Conservation (phyloP, 1,140 invertebrate species). For the Nephila pilipes region DNA sequence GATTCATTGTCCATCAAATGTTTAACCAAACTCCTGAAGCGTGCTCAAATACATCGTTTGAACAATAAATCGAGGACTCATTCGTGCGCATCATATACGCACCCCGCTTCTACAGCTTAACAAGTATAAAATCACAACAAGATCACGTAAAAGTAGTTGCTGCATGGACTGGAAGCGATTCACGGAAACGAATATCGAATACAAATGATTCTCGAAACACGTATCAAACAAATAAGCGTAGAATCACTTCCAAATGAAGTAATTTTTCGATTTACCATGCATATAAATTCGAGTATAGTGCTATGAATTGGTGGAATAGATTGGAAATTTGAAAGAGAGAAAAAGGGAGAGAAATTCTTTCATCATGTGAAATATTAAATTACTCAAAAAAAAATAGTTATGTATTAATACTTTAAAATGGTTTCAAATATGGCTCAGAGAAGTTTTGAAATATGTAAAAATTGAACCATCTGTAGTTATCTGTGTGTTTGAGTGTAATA, state of each 20-base stretch:
- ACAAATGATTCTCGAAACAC: constrained; percentile 3
- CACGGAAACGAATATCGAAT: neutral
- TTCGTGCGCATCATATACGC: neutral
- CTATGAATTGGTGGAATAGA: no score
- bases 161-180: neutral
- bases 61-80: neutral
- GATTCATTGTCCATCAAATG: neutral
- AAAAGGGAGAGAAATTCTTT: no score
- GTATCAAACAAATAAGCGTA: neutral
- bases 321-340: no score
- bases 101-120: neutral
- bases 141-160: constrained; percentile 10
- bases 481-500: no score
- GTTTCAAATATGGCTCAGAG: no score
- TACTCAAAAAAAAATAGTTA: no score
- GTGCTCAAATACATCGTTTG: neutral
- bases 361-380: no score
- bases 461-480: no score
- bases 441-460: no score
- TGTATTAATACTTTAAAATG: no score
- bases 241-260: constrained; percentile 12
- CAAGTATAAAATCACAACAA: constrained; percentile 2
- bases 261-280: neutral
- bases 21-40: neutral
- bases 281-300: no score